phyloP scores from a whole-genome alignment of 2,888 invertebrate genomes.

The Panzeria rudis region DNA sequence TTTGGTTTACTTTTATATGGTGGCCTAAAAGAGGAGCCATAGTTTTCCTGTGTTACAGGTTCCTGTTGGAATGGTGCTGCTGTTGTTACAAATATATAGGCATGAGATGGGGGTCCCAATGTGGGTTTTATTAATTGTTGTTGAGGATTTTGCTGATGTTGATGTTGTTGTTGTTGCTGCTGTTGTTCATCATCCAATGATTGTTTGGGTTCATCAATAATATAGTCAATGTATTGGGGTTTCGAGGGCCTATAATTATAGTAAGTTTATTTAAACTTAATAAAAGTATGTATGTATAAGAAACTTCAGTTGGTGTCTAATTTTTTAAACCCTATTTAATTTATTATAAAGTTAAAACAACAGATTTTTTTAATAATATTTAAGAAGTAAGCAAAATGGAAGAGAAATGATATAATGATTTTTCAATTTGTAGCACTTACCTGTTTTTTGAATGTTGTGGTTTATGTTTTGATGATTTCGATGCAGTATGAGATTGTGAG shows the following conservation, averaged over 20 bases:
- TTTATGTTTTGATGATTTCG: slow-evolving; percentile 49
- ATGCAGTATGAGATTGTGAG: slow-evolving; percentile 48
- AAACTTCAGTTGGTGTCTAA: background rate
- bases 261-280: slow-evolving; percentile 23
- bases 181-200: slow-evolving; percentile 80
- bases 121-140: slow-evolving; percentile 50
- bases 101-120: slow-evolving; percentile 72
- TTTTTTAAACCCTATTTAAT: background rate
- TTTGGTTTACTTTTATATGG: slow-evolving; percentile 79
- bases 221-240: slow-evolving; percentile 79
- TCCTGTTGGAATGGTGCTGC: slow-evolving; percentile 74
- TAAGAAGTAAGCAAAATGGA: background rate
- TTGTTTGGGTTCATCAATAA: slow-evolving; percentile 81
- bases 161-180: background rate
- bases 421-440: slow-evolving; percentile 43
- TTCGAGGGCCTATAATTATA: slow-evolving; percentile 69
- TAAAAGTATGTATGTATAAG: too few species aligned
- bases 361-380: background rate
- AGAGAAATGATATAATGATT: background rate
- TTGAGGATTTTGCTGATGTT: background rate
- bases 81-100: slow-evolving; percentile 79
- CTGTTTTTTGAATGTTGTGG: slow-evolving; percentile 54
- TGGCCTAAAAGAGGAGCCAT: slow-evolving; percentile 76
- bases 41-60: slow-evolving; percentile 71
- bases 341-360: background rate